Evolutionary conservation across 2,888 invertebrate species (phyloP).

Genomic region (Melipona bicolor): DNA sequence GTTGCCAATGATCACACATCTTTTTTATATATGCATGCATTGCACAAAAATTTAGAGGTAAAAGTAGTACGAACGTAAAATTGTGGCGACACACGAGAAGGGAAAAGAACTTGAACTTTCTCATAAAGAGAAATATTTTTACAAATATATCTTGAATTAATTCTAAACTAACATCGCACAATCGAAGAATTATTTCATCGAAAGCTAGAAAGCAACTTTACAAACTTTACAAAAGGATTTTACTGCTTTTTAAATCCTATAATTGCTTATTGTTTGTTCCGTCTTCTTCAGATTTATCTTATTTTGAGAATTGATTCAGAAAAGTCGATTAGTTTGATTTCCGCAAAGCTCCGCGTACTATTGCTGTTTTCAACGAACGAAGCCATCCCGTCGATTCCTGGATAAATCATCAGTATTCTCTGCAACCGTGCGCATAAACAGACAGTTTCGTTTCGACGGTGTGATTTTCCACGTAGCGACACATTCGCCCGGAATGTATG

Average conservation of each 20-base stretch:
- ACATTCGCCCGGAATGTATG: background rate
- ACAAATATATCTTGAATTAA: too few species aligned
- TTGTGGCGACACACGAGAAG: background rate
- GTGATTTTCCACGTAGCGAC: slow-evolving; percentile 7
- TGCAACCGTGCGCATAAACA: background rate
- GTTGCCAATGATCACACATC: too few species aligned
- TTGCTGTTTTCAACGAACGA: background rate
- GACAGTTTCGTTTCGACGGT: background rate
- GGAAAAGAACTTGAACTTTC: background rate
- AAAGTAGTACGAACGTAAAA: background rate
- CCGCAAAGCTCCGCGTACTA: background rate
- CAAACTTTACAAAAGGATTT: too few species aligned
- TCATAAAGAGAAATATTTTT: too few species aligned
- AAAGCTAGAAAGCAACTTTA: too few species aligned
- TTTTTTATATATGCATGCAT: too few species aligned
- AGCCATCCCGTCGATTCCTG: background rate
- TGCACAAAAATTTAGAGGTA: background rate
- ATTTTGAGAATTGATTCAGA: background rate
- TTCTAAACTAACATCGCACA: too few species aligned
- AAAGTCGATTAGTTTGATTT: background rate
- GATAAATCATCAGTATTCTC: background rate
- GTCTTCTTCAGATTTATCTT: background rate
- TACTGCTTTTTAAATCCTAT: too few species aligned
- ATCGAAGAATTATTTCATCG: too few species aligned
- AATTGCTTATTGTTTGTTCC: background rate